These are phyloP conservation scores for Dasyurus viverrinus DNA, from an alignment of 2,113 vertebrate species.

Conservation along the genomic window DNA sequence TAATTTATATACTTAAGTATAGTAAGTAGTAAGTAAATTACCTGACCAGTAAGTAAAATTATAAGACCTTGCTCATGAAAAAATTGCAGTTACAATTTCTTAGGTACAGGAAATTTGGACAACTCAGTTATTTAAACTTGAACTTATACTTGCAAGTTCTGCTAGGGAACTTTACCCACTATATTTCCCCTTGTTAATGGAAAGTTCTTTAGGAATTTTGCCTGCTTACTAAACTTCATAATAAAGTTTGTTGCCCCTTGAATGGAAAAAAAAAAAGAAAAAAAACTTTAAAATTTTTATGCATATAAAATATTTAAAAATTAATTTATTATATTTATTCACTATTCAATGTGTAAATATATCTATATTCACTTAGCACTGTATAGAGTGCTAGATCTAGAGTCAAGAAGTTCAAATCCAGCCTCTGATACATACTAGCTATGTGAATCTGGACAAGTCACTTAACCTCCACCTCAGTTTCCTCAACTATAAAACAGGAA, in stretches of 20 bases:
- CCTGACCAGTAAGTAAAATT: neutral
- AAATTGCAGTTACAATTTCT: neutral
- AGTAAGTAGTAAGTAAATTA: no score
- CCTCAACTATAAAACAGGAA: neutral
- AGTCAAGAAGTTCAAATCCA: neutral
- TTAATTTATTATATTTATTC: neutral
- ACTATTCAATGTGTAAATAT: no score
- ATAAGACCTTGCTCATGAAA: neutral
- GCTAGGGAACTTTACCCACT: no score
- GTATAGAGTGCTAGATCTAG: neutral
- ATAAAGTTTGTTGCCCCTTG: no score
- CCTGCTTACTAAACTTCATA: no score
- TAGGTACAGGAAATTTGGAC: neutral
- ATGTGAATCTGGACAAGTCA: neutral
- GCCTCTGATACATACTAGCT: neutral
- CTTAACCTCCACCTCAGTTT: neutral
- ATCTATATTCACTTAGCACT: no score
- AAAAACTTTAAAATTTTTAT: neutral
- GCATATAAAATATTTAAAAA: neutral
- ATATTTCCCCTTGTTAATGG: no score
- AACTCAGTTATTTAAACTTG: neutral
- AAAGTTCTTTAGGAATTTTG: no score
- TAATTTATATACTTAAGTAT: no score
- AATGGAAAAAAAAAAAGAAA: no score
- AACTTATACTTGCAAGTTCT: neutral